Conservation (phyloP, 2,888 invertebrate genomes). For the Cerastis leucographa region DNA sequence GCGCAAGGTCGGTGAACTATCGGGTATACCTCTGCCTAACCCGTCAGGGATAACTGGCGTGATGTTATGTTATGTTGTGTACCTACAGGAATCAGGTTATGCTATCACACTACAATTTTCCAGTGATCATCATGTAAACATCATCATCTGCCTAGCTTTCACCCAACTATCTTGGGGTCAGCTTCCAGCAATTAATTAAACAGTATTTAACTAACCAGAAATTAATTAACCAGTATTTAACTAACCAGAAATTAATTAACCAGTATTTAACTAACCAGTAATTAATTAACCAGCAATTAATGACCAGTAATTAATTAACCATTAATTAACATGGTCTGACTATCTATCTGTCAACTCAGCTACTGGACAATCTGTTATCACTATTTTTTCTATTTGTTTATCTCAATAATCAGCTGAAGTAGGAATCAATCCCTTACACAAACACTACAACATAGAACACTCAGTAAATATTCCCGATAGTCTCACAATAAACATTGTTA, state of each 20-base stretch:
- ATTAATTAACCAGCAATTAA: no score
- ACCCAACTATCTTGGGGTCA: neutral
- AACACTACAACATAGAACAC: constrained; percentile 11
- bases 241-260: no score
- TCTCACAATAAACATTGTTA: constrained; percentile 58
- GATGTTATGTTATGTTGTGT: no score
- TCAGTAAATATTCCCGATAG: constrained; percentile 17
- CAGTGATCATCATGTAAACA: neutral
- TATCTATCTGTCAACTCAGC: neutral
- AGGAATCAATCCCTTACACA: neutral
- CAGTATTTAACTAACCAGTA: no score
- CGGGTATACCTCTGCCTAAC: no score
- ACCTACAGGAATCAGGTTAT: neutral
- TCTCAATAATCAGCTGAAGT: neutral
- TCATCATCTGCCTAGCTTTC: neutral
- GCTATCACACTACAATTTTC: neutral
- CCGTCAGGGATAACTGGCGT: no score
- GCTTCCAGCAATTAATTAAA: no score
- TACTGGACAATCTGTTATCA: neutral
- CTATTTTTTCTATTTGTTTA: neutral
- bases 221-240: no score
- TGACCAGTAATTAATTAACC: no score
- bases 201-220: no score
- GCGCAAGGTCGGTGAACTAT: no score
- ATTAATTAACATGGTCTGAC: neutral